Percentiles rank a stretch among this genome's conserved stretches.
These are phyloP conservation scores for Pseudomyrmex dendroicus DNA, from an alignment of 1,140 invertebrate species.

Conservation along the genomic window DNA sequence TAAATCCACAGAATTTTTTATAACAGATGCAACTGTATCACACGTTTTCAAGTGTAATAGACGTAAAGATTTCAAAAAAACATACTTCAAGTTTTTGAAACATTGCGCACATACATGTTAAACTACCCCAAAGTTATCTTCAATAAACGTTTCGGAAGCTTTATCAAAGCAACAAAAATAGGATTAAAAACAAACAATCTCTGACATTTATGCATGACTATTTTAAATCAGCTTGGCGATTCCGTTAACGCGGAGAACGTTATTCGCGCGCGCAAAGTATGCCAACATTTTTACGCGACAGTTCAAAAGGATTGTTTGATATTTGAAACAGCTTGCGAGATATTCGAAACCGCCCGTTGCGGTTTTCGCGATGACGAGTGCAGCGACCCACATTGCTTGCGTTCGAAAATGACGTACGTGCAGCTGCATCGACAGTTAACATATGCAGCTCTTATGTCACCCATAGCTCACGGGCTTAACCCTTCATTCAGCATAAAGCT, in stretches of 20 bases:
- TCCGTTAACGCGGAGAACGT: background rate
- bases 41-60: background rate
- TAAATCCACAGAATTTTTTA: background rate
- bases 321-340: background rate
- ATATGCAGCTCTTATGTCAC: slow-evolving; percentile 23
- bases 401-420: background rate
- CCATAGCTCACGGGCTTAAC: slow-evolving; percentile 58
- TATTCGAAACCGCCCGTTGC: background rate
- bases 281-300: background rate
- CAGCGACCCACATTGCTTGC: background rate
- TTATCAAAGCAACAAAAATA: background rate
- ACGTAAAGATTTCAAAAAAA: background rate
- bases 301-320: background rate
- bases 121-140: background rate
- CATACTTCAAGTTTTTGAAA: background rate
- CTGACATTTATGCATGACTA: background rate
- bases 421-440: slow-evolving; percentile 20
- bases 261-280: background rate
- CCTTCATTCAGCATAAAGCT: slow-evolving; percentile 52
- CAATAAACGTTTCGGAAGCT: background rate
- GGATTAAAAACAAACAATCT: background rate
- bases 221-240: slow-evolving; percentile 23
- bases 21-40: background rate
- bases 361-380: background rate
- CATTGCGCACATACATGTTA: background rate